Base-by-base conservation (phyloP, 1,140 invertebrate species). In the Euschistus heros region DNA sequence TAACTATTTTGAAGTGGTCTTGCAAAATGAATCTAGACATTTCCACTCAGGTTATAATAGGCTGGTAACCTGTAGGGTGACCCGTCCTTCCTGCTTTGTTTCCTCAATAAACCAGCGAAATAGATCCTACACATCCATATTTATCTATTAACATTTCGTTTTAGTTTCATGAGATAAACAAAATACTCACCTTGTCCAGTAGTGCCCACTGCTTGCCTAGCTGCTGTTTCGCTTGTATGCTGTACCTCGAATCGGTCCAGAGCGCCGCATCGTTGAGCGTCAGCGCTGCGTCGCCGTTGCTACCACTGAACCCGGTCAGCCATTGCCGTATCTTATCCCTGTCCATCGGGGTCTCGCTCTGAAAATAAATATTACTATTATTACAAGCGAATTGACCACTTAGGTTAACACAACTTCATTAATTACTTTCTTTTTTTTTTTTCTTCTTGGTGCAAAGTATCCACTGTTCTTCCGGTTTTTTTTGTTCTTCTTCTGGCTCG, bases 241-340 rank as follows among this genome's bases (percentile, higher is more conserved):
- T 92, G 75, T 99, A 98, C 27, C 97, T 77, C 0, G 94, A 95
- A 78, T 98, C 96, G 1, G 94, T 98, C 95, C 95, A 99, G 2
- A 99, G 73, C 15, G 91, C 80, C 0, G 94, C 94, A 57, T 87
- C 82, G n/a, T 78, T 76, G 0, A 79, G 72, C 0, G 93, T 96
- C 17, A 99, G 80, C 26, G 98, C 78, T 0, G 91, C 92, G 2
- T 85, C 91, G 10, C 92, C 94, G 27, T 85, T 84, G 0, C 89
- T 92, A 0, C 96, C 96, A 66, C 83, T 86, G 74, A 98, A 92
- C 0, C 91, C 91, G 24, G 87, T 85, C 14, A 98, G 79, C 75
- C 86, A 98, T 7, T 26, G n/a, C 8, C 22, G 42, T 5, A 42
- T 20, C 18, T 30, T 17, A 18, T 63, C 44, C 13, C 42, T 22